Evolutionary conservation across 1,140 invertebrate genomes (phyloP), one percentile per base, ranked within the genome.

Genomic region (Drosophila quadrilineata): DNA sequence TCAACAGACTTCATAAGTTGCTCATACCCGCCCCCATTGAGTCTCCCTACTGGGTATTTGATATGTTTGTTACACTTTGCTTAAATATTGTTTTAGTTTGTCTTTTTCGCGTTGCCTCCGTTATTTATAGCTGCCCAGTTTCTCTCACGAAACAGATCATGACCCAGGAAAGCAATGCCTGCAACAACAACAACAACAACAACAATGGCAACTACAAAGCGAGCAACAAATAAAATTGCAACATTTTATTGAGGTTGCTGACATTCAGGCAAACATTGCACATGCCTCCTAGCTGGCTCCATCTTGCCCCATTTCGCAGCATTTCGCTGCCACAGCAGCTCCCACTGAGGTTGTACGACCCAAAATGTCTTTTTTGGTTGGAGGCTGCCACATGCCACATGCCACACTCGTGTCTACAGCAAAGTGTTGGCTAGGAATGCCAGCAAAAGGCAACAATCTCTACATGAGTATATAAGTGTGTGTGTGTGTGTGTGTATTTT

Each of bases 241-340:
- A 74, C 76, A 86, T 88, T 88, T 88, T 86, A 88, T 88, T 88
- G 80, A 86, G 86, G 76, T 84, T 75, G 73, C 74, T 79, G 76
- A 82, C 86, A 88, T 67, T 80, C 76, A 65, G 53, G 38, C 58
- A 59, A 65, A 65, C 59, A 65, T 64, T 72, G 59, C 69, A 64
- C 31, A 33, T 71, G 54, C 57, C 74, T 48, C n/a, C 28, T 57
- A 33, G 64, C 14, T 56, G 53, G 29, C 45, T 10, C 24, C n/a
- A 5, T 33, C 29, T 6, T 28, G 33, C 31, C 4, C 28, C 36
- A 6, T 45, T 6, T 46, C 8, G 10, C 41, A 5, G 14, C 65
- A n/a, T n/a, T n/a, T 28, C n/a, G 9, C 9, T 28, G 8, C 57
- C 29, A 22, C 16, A 41, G n/a, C n/a, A n/a, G 36, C 45, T 17